Evolutionary conservation across 2,797 vertebrate genomes (phyloP), one percentile per base, ranked within the genome.

Genomic region (Rhabdomys pumilio): DNA sequence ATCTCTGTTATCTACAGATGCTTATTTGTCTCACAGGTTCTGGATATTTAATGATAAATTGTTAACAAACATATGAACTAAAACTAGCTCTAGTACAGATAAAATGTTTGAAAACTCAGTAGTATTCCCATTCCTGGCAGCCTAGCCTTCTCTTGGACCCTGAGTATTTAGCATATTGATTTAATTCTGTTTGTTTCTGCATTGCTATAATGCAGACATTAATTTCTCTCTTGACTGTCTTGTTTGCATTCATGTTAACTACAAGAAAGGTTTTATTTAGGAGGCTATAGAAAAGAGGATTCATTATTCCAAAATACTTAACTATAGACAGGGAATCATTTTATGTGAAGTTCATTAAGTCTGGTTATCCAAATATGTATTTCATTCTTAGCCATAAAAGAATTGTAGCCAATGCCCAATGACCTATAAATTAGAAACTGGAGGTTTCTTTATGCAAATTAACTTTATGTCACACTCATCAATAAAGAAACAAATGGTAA

Each of bases 381-480:
- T 97, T 97, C 90, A 88, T 90, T 95, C 61, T 89, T 89, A 77
- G 93, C 89, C 91, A 96, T 89, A 94, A 98, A 93, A 98, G 57
- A 89, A 86, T 91, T 47, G 81, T 95, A 96, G 50, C 82, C 96
- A 97, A 98, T 89, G 93, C 95, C 95, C 95, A 93, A 53, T 95
- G 97, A 98, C 96, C 97, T 98, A 97, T 98, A 98, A 98, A 98
- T 98, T 96, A 98, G 84, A 97, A 77, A 89, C 97, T 96, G 38
- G 89, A 97, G 90, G 98, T 97, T 97, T 97, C 69, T 96, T 97
- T 84, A 98, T 96, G 98, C 95, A 98, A 98, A 98, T 97, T 94
- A 98, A 97, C 98, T 97, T 96, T 98, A 97, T 98, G 97, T 96
- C 97, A 97, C 82, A 86, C 77, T 95, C 98, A 98, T 98, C 97